These are phyloP conservation scores for Larimichthys polyactis DNA, from an alignment of 2,113 vertebrate species.

Conservation along the genomic window DNA sequence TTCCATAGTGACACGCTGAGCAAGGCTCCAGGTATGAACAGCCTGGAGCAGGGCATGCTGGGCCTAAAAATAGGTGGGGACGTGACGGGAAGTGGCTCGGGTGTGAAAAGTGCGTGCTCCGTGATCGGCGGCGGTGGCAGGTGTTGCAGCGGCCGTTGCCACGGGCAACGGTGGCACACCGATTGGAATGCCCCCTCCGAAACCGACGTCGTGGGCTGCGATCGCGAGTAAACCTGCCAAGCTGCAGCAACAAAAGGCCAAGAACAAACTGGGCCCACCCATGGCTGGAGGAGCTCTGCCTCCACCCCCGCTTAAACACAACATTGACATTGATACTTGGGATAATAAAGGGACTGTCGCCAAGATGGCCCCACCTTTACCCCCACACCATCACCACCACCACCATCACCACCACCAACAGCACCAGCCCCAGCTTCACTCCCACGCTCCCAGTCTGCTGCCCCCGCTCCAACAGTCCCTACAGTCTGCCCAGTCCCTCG, in stretches of 20 bases:
- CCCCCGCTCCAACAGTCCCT: slow-evolving; percentile 77
- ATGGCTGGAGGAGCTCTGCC: slow-evolving; percentile 86
- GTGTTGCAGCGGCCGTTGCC: slow-evolving; percentile 75
- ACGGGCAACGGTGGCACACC: slow-evolving; percentile 89
- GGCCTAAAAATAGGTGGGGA: slow-evolving; percentile 95
- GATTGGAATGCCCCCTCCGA: slow-evolving; percentile 91
- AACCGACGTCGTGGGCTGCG: slow-evolving; percentile 96
- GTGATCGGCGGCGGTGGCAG: slow-evolving; percentile 86
- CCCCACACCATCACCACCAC: slow-evolving; percentile 81
- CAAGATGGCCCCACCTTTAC: slow-evolving; percentile 88
- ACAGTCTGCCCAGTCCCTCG: slow-evolving; percentile 80
- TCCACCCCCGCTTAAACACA: slow-evolving; percentile 96
- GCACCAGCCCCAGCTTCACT: slow-evolving; percentile 80
- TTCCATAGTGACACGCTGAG: slow-evolving; percentile 94
- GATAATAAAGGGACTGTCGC: slow-evolving; percentile 91
- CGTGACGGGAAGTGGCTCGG: slow-evolving; percentile 87
- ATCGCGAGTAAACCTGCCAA: slow-evolving; percentile 98
- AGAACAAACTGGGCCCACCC: slow-evolving; percentile 89
- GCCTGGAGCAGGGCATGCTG: slow-evolving; percentile 96
- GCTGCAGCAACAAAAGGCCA: slow-evolving; percentile 93
- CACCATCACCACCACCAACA: slow-evolving; percentile 80
- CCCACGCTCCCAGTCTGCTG: slow-evolving; percentile 74
- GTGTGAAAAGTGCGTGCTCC: slow-evolving; percentile 92
- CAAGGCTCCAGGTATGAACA: slow-evolving; percentile 97
- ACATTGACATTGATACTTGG: slow-evolving; percentile 99